phyloP scores from a whole-genome alignment of 2,113 vertebrate genomes.

The Condylura cristata region DNA sequence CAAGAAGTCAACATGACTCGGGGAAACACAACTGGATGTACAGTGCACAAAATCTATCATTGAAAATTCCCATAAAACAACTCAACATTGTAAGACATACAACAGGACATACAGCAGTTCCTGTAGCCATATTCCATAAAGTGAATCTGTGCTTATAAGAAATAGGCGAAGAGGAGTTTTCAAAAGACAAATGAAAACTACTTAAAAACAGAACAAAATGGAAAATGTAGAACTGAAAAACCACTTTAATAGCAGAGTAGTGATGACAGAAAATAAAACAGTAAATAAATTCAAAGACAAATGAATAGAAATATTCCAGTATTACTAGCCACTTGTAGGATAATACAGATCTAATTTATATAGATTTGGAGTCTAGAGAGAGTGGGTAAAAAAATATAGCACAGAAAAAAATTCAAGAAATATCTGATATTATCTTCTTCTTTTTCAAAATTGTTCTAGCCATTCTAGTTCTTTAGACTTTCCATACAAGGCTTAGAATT shows the following conservation, averaged over 20 bases:
- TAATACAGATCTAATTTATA: not conserved
- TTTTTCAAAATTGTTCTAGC: slow-evolving; percentile 21
- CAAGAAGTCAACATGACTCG: not conserved
- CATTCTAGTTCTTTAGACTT: not conserved
- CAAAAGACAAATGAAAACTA: not conserved
- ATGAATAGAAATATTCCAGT: not conserved
- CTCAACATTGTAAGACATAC: not conserved
- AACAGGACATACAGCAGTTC: not conserved
- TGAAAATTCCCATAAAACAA: not conserved
- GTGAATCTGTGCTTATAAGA: slow-evolving; percentile 14
- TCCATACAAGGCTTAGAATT: not conserved
- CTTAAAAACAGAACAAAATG: not conserved
- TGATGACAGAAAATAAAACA: not conserved
- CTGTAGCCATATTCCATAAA: not conserved
- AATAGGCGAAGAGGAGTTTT: not conserved
- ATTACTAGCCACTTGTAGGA: not conserved
- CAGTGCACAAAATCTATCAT: not conserved
- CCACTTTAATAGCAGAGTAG: not conserved
- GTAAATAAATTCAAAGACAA: not conserved
- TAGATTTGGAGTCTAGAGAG: not conserved
- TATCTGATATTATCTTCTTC: not conserved
- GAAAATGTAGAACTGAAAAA: not conserved
- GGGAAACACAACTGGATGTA: not conserved
- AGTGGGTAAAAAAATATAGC: not conserved
- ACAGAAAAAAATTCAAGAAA: slow-evolving; percentile 33